These are phyloP conservation scores for Cephus spinipes DNA, from an alignment of 2,888 invertebrate genomes.

Conservation along the genomic window DNA sequence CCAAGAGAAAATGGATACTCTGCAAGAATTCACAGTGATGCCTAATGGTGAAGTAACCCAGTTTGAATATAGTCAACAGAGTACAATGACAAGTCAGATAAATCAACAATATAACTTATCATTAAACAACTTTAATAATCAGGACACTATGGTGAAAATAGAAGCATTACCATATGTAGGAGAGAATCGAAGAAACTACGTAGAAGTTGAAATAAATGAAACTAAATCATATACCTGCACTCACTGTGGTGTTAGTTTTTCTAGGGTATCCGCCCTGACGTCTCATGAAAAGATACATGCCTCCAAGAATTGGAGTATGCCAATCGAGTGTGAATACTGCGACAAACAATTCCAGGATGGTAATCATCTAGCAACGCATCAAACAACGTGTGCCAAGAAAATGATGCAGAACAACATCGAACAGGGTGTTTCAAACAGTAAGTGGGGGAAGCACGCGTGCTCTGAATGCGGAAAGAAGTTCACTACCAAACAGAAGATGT, in stretches of 20 bases:
- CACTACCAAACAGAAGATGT: conserved; percentile 68
- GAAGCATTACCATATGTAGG: conserved; percentile 38
- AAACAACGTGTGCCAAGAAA: conserved; percentile 59
- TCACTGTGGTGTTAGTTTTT: conserved; percentile 65
- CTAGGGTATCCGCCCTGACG: conserved; percentile 64
- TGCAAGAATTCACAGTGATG: conserved; percentile 59
- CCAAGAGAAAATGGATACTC: conserved; percentile 50
- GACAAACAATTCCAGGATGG: conserved; percentile 67
- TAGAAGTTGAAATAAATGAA: conserved; percentile 37
- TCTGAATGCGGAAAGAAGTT: conserved; percentile 66
- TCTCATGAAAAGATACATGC: conserved; percentile 61
- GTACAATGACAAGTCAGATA: conserved; percentile 33
- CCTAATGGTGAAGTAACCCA: conserved; percentile 58
- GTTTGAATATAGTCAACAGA: conserved; percentile 53
- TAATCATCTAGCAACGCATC: conserved; percentile 64
- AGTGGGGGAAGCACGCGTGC: conserved; percentile 65
- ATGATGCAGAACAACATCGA: conserved; percentile 51
- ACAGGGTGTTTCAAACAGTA: conserved; percentile 44
- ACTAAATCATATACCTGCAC: conserved; percentile 60
- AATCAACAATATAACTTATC: conserved; percentile 52
- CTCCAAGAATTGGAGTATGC: conserved; percentile 46
- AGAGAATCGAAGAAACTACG: conserved; percentile 34
- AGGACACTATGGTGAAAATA: conserved; percentile 48
- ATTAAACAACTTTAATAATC: conserved; percentile 43
- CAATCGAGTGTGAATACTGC: conserved; percentile 67